Evolutionary conservation across 2,113 vertebrate species (phyloP).

Genomic region (Chaetorhynchus papuensis): DNA sequence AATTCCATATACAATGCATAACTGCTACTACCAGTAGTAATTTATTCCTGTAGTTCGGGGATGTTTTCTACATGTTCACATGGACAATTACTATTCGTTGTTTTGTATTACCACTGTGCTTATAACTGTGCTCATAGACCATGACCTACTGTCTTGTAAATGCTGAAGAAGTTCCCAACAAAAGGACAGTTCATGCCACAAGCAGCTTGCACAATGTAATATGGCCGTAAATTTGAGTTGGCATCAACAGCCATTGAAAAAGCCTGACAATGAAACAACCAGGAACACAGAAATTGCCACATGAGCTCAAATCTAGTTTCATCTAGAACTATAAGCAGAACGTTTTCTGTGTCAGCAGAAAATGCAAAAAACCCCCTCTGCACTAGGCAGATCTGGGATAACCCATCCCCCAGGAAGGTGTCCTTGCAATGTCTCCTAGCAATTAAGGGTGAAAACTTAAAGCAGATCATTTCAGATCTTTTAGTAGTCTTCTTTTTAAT

Average conservation of each 20-base stretch:
- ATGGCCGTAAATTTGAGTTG: constrained; percentile 12
- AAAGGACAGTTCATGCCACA: background rate
- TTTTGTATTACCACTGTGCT: background rate
- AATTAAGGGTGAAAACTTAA: background rate
- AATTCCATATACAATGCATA: background rate
- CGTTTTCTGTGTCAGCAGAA: background rate
- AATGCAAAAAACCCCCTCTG: background rate
- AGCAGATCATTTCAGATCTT: background rate
- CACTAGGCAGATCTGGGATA: background rate
- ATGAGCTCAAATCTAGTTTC: constrained; percentile 4
- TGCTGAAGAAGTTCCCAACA: constrained; percentile 9
- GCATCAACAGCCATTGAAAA: constrained; percentile 2
- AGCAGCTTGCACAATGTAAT: background rate
- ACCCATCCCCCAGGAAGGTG: background rate
- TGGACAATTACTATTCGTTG: background rate
- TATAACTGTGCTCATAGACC: background rate
- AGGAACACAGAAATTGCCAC: constrained; percentile 26
- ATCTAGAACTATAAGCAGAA: constrained; percentile 17
- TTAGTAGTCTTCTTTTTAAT: background rate
- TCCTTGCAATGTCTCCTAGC: background rate
- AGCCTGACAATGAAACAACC: background rate
- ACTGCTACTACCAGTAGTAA: background rate
- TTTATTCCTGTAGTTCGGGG: background rate
- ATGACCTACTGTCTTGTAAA: constrained; percentile 32
- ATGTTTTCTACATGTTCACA: constrained; percentile 17